Conservation (phyloP, 2,888 invertebrate species). For the Sthenelais limicola region DNA sequence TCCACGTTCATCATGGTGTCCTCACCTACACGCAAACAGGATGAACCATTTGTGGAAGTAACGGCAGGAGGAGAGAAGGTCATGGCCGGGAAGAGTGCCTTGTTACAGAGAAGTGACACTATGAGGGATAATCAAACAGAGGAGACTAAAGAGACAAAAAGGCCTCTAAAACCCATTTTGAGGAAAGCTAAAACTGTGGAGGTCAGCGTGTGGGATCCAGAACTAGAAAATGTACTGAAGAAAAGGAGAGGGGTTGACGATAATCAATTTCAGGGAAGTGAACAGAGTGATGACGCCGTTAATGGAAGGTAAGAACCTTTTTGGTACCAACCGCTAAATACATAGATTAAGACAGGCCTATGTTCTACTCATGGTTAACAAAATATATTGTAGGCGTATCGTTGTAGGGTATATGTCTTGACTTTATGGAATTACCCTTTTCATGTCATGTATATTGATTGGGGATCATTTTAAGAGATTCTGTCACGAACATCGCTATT, state of each 20-base stretch:
- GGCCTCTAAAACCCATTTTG: constrained; percentile 11
- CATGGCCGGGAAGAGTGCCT: background rate
- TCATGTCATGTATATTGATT: too few relatives aligned
- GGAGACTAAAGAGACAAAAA: background rate
- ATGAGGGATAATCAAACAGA: background rate
- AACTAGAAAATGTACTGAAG: constrained; percentile 58
- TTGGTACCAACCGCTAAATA: too few relatives aligned
- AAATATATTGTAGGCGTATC: too few relatives aligned
- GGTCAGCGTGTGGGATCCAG: constrained; percentile 53
- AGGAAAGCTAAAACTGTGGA: constrained; percentile 35
- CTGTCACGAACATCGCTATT: too few relatives aligned
- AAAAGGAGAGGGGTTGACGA: constrained; percentile 4
- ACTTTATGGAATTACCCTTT: too few relatives aligned
- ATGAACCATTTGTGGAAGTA: constrained; percentile 21
- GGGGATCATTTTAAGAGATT: too few relatives aligned
- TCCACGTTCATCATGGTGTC: constrained; percentile 33
- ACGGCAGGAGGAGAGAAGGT: background rate
- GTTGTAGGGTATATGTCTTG: too few relatives aligned
- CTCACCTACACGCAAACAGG: constrained; percentile 10
- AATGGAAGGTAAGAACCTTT: too few relatives aligned
- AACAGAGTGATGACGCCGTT: background rate
- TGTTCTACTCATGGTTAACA: too few relatives aligned
- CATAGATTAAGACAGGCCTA: too few relatives aligned
- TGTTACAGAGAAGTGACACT: constrained; percentile 19
- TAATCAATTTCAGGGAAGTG: background rate